Base-by-base conservation (phyloP, 2,797 vertebrate genomes). In the Diceros bicornis region DNA sequence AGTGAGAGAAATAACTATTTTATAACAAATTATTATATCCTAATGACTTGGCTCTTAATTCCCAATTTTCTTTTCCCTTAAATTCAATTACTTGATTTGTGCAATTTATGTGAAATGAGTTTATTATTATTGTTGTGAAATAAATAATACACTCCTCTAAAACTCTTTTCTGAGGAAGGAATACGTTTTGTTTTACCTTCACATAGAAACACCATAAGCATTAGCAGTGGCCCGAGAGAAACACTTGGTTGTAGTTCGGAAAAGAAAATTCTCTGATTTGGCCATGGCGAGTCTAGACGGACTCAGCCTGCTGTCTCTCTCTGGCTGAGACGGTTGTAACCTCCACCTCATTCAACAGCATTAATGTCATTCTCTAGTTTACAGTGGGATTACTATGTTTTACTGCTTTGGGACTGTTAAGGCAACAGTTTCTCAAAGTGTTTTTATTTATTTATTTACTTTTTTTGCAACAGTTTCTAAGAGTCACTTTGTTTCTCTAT, bases 11-110 rank as follows among this genome's bases (percentile, higher is more conserved):
- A 20, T 68, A 62, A 41, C 20, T 44, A 27, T 75, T 89, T 52
- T 69, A 29, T 72, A 69, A 52, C 29, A 81, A 64, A 55, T 52
- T 85, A 14, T 81, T 93, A 29, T 34, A 59, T 57, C 3, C 23
- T 88, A 71, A 27, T 37, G 12, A 86, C 18, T 50, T 61, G 34
- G 2, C 7, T 71, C 47, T 81, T 84, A 86, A 89, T 94, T 75
- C 1, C 27, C 10, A 75, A 4, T 66, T 74, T 89, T 86, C 12
- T 81, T 78, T 78, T 25, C 13, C 2, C 10, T 78, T 93, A 68
- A 79, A 37, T 62, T 72, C 25, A 74, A 23, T 91, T 88, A 87
- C 68, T 74, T 92, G n/a, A 93, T 37, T 69, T 93, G 12, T 71
- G 0, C 50, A 68, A 90, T 85, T 83, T 91, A 7, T n/a, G 6